Conservation (phyloP, 2,797 vertebrate species). For the Cynopterus sphinx region DNA sequence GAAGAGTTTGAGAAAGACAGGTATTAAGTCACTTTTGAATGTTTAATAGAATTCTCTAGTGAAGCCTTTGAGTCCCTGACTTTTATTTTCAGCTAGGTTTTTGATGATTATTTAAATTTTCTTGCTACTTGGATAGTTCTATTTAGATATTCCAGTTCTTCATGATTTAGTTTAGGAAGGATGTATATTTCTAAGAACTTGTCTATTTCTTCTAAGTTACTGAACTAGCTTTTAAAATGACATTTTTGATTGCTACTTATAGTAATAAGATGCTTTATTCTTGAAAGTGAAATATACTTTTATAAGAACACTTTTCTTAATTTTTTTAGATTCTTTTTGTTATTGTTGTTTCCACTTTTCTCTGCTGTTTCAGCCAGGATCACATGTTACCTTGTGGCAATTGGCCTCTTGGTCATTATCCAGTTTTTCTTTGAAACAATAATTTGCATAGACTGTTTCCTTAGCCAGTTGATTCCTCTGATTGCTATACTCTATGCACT, state of each 20-base stretch:
- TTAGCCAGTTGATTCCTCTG: background rate
- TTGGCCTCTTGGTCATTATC: background rate
- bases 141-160: no score
- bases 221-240: slow-evolving; percentile 11
- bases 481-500: background rate
- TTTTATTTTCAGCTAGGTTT: no score
- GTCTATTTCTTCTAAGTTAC: no score
- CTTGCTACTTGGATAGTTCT: no score
- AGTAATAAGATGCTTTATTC: background rate
- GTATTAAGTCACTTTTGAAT: no score
- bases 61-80: no score
- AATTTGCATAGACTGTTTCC: background rate
- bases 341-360: background rate
- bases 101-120: no score
- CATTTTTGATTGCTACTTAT: background rate
- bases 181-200: no score
- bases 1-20: no score
- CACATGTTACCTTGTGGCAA: background rate
- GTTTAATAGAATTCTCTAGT: no score
- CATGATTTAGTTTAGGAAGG: no score
- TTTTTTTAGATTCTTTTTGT: background rate
- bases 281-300: slow-evolving; percentile 52
- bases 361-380: background rate
- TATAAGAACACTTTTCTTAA: background rate
- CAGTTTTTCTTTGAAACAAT: background rate